phyloP scores from a whole-genome alignment of 53 echinoderm and acorn worm genomes.

The Apostichopus leukothele region DNA sequence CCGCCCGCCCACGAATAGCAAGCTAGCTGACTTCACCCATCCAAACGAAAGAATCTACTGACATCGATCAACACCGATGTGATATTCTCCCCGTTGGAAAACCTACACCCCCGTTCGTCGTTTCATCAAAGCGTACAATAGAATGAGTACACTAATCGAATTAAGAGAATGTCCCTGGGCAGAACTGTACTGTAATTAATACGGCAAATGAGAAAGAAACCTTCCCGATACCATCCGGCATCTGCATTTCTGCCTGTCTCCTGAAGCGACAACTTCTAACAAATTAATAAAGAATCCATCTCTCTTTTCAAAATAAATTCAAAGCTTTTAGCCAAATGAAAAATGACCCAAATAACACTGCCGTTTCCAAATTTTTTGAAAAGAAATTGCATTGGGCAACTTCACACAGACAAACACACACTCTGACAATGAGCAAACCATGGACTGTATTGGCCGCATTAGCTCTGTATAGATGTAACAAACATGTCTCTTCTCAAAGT shows the following conservation, averaged over 20 bases:
- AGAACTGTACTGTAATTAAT: not conserved
- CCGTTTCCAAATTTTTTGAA: too few species aligned
- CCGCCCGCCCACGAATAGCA: too few species aligned
- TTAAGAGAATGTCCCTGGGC: not conserved
- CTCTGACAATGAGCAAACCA: too few species aligned
- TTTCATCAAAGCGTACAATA: not conserved
- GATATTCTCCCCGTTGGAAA: not conserved
- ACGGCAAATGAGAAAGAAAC: not conserved
- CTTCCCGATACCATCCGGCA: not conserved
- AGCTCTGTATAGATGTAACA: too few species aligned
- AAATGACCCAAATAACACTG: slow-evolving; percentile 26
- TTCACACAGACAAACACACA: too few species aligned
- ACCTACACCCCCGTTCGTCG: not conserved
- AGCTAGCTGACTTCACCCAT: too few species aligned
- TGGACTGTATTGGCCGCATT: too few species aligned
- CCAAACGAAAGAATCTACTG: too few species aligned
- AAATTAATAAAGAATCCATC: not conserved
- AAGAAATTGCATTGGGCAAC: too few species aligned
- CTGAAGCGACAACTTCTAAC: not conserved
- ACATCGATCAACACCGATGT: too few species aligned
- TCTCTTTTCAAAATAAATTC: not conserved
- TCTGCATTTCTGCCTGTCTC: not conserved
- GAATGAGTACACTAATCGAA: not conserved
- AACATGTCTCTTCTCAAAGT: too few species aligned
- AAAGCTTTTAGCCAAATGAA: slow-evolving; percentile 40